Evolutionary conservation across 2,797 vertebrate genomes (phyloP).

Genomic region (Rhodeus uyekii): DNA sequence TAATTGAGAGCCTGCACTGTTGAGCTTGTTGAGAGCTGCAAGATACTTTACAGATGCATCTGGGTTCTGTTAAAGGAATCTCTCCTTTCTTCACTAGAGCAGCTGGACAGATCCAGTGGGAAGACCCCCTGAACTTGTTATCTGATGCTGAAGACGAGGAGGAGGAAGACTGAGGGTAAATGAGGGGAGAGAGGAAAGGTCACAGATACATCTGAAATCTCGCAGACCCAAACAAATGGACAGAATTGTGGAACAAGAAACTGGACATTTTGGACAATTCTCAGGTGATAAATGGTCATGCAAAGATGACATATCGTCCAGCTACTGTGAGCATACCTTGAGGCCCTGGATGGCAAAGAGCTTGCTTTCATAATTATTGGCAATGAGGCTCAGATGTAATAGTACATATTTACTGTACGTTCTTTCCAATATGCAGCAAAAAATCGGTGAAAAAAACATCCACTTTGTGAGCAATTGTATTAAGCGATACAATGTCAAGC

Average conservation of each 20-base stretch:
- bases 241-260: slow-evolving; percentile 10
- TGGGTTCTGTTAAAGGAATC: slow-evolving; percentile 75
- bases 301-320: background rate
- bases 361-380: background rate
- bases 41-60: slow-evolving; percentile 73
- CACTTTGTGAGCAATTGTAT: no score
- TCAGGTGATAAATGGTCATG: background rate
- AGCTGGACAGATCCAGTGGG: slow-evolving; percentile 73
- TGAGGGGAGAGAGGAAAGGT: slow-evolving; percentile 54
- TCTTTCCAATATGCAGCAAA: background rate
- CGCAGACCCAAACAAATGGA: slow-evolving; percentile 67
- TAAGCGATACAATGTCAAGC: no score
- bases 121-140: slow-evolving; percentile 76
- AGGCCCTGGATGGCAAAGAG: background rate
- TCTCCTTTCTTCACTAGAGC: slow-evolving; percentile 73
- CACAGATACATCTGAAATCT: slow-evolving; percentile 71
- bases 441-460: background rate
- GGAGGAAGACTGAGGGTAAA: slow-evolving; percentile 36
- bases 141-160: slow-evolving; percentile 60
- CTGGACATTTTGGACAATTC: background rate
- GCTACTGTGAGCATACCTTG: background rate
- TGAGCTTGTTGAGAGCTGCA: no score
- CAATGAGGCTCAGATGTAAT: background rate
- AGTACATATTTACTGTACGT: background rate
- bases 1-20: slow-evolving; percentile 63